Evolutionary conservation across 1,140 invertebrate species (phyloP), one percentile per base, ranked within the genome.

Genomic region (Drosophila willistoni): DNA sequence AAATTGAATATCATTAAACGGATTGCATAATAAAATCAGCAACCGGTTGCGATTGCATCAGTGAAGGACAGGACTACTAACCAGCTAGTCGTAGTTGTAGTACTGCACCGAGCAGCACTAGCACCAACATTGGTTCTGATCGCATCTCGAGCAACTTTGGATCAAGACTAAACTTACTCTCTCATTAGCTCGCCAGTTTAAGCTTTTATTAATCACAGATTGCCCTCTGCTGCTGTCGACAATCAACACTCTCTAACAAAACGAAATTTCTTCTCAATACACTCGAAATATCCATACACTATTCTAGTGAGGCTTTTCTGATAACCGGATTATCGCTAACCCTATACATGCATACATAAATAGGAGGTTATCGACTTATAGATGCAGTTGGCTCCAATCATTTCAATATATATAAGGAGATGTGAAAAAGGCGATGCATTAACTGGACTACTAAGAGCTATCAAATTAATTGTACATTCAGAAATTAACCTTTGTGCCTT

Each of bases 121-220:
- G 34, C 55, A 44, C 51, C 13, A 78, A 25, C n/a, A 66, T 75
- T 17, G 41, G n/a, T 41, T 68, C 36, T 51, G 56, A 56, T 29
- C 57, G 36, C 78, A 86, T 89, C 17, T 55, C n/a, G 12, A 42
- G 36, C 61, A 68, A 57, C 19, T 67, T 66, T 39, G 33, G 47
- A 44, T 41, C 41, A 55, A 83, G 65, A 87, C 83, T 87, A 72
- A 89, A 64, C 7, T 17, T 14, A 51, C 25, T 64, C 62, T 67
- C 69, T n/a, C 2, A 44, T 19, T 10, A 51, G 19, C 41, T 39
- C 60, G 44, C 29, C 29, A 56, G 65, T 65, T 71, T 65, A 71
- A 75, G 59, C 56, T 57, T 36, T 29, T 22, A 33, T 22, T 60
- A 60, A 22, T 54, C 36, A 25, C 44, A 14, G 42, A 29, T 64